Conservation (phyloP, 92 coral and sea anemone species). For the Umimayanthus chanpuru region DNA sequence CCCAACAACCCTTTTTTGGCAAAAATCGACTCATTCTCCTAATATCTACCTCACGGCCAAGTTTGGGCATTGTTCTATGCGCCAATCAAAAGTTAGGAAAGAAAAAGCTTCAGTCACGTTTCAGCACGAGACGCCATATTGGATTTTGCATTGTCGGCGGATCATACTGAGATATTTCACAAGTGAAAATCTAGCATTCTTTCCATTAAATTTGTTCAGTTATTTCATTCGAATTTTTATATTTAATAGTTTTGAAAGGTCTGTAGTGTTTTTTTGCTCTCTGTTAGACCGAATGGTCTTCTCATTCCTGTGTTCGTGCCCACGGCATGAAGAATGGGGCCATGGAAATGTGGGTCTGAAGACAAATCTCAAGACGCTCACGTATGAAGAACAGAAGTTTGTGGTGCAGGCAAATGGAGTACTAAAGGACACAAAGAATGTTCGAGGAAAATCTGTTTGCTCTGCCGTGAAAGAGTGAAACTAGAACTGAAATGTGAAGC, state of each 20-base stretch:
- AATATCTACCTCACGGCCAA: constrained; percentile 26
- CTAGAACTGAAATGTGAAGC: no score
- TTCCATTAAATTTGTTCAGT: no score
- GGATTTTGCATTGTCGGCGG: no score
- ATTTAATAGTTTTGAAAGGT: no score
- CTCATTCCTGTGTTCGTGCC: neutral
- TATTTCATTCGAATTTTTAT: no score
- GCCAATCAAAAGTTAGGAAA: constrained; percentile 30
- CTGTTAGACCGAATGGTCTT: neutral
- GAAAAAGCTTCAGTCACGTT: no score
- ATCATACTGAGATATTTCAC: no score
- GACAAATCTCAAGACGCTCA: neutral
- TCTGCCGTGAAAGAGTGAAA: no score
- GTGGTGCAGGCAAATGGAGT: neutral
- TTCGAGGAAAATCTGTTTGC: no score
- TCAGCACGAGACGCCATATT: no score
- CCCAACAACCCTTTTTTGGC: no score
- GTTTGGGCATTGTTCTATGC: constrained; percentile 6
- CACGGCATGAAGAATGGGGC: neutral
- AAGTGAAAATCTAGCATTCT: no score
- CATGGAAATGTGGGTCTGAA: neutral
- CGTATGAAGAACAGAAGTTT: neutral
- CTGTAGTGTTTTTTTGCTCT: neutral
- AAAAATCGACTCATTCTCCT: neutral
- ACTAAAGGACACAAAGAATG: neutral